Evolutionary conservation across 2,888 invertebrate species (phyloP), one percentile per base, ranked within the genome.

Genomic region (Villa cingulata): DNA sequence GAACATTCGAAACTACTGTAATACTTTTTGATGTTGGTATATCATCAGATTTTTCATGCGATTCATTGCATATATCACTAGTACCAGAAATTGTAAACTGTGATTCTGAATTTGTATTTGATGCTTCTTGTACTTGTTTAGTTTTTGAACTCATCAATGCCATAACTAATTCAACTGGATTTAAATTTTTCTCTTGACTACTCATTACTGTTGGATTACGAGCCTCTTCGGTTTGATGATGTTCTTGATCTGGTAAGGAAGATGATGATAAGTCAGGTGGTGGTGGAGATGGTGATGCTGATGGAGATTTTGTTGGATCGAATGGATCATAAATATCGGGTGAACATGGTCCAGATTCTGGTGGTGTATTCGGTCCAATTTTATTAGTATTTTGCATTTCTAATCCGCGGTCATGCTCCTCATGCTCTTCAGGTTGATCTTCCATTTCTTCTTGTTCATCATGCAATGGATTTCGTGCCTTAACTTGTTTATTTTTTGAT

Each of bases 261-360:
- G 53, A 53, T 17, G 54, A 50, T 1, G 52, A 50, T n/a, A 48
- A 44, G 12, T 49, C 51, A 44, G 49, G 50, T 10, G 43, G 48
- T 2, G 51, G 53, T 38, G 65, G 66, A 3, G 70, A 66, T 2
- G 69, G 65, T 4, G 68, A 66, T 17, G 64, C 53, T 2, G 69
- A 70, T 3, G 69, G 68, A 1, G 88, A 87, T 64, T 86, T 86
- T 10, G 90, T 89, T 1, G 90, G 90, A 68, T 90, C 89, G 67
- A 88, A 90, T 2, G 90, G 90, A 77, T 90, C 89, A 67, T 90
- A 90, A 4, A 81, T 87, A 66, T 87, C 86, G 1, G 86, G 86
- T 15, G 85, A 80, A 51, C 79, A 79, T 1, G 79, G 80, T 1
- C 79, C 78, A 9, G 80, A 79, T 49, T 75, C 76, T 44, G 80